Base-by-base conservation (phyloP, 1,140 invertebrate species). In the Oreohelix idahoensis region DNA sequence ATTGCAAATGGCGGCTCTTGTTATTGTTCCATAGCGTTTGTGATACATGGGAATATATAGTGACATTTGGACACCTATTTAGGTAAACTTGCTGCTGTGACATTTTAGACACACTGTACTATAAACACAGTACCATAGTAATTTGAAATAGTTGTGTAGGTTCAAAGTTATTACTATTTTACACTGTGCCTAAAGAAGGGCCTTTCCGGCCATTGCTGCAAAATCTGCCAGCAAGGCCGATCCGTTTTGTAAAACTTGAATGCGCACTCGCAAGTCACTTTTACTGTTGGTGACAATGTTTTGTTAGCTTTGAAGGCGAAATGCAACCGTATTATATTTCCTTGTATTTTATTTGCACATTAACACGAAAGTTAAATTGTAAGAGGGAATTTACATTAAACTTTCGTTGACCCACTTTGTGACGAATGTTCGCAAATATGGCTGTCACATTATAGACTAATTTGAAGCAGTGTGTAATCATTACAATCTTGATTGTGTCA, bases 1-100 rank as follows among this genome's bases (percentile, higher is more conserved):
- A 95, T 95, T 95, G 95, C 95, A 95, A 95, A 95, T 95, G 95
- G 95, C 95, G 94, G 94, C 94, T 93, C 94, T 95, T 95, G 95
- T 95, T 95, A 95, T 95, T 95, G 95, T 95, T 95, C 94, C 93
- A 94, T 94, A 94, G 94, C 94, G 94, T 94, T 94, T 93, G 93
- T 93, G 93, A 94, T 93, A 94, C 93, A 93, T 93, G 93, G 93
- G 92, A 93, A 94, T 94, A 94, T 94, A 93, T 94, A 91, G 93
- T 92, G 92, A 92, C 92, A 93, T 93, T 93, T 93, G 93, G 92
- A 93, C 92, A 92, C 93, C 93, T 93, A 92, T 92, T 91, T 93
- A 93, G 93, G 93, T 93, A 90, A 92, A 66, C 42, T 69, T 58
- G 86, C 87, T 78, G 69, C 83, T 83, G 77, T 86, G 83, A 81